Conservation (phyloP, 2,888 invertebrate genomes). For the Nebria brevicollis region DNA sequence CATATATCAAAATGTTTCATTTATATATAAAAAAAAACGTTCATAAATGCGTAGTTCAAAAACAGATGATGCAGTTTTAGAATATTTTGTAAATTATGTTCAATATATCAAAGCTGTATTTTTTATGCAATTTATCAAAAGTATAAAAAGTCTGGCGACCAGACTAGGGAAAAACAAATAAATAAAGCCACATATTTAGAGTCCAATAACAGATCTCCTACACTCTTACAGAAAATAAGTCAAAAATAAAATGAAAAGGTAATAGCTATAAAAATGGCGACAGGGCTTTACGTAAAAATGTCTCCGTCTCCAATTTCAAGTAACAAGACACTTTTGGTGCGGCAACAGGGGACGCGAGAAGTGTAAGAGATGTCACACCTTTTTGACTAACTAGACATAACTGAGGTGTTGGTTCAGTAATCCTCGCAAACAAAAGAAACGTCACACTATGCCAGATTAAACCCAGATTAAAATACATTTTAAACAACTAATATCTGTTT, state of each 20-base stretch:
- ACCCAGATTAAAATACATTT: constrained; percentile 61
- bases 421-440: constrained; percentile 59
- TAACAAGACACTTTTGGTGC: background rate
- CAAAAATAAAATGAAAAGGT: background rate
- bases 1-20: background rate
- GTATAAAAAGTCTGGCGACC: background rate
- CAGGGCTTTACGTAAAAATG: constrained; percentile 32
- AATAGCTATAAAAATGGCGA: constrained; percentile 36
- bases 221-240: background rate
- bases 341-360: constrained; percentile 24
- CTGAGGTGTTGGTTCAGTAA: constrained; percentile 58
- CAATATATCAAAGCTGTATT: constrained; percentile 3
- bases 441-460: constrained; percentile 62
- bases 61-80: background rate
- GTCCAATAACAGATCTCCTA: background rate
- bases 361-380: constrained; percentile 52
- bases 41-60: background rate
- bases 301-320: constrained; percentile 39
- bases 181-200: background rate
- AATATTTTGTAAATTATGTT: constrained; percentile 15
- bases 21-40: constrained; percentile 2
- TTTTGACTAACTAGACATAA: constrained; percentile 53
- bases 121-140: background rate
- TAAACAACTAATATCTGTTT: constrained; percentile 59
- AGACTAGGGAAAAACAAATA: background rate